Percentiles rank a stretch among this genome's conserved stretches.
phyloP scores from a whole-genome alignment of 2,113 vertebrate species.

The Bagarius yarrelli region DNA sequence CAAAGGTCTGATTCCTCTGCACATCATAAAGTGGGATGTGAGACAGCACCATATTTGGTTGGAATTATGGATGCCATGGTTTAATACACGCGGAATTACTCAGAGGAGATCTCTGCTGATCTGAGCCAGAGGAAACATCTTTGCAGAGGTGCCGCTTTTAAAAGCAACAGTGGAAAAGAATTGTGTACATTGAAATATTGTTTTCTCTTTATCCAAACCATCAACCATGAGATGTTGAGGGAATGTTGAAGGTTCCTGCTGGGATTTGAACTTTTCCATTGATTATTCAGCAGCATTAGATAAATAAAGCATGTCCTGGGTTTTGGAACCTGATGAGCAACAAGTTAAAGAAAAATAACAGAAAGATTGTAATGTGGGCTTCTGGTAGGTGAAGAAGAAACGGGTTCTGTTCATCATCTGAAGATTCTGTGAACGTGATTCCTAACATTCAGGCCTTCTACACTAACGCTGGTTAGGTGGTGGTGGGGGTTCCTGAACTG shows the following conservation, averaged over 20 bases:
- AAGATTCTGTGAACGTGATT: neutral
- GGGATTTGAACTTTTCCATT: neutral
- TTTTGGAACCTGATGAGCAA: neutral
- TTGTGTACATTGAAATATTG: neutral
- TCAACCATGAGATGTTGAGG: neutral
- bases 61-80: conserved; percentile 61
- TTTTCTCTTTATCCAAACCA: neutral
- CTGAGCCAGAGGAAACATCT: too few species aligned
- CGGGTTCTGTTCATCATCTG: neutral
- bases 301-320: neutral
- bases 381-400: neutral
- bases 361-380: neutral
- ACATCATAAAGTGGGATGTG: conserved; percentile 13
- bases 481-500: too few species aligned
- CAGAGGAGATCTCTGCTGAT: neutral
- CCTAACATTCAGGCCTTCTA: neutral
- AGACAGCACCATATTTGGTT: conserved; percentile 61
- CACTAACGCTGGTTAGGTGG: too few species aligned
- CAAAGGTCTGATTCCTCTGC: neutral
- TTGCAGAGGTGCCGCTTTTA: too few species aligned
- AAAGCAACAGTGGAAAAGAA: neutral
- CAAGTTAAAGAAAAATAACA: neutral
- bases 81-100: conserved; percentile 28
- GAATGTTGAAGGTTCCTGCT: neutral
- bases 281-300: neutral